These are phyloP conservation scores for Nothura maculosa DNA, from an alignment of 2,797 vertebrate species.

Conservation along the genomic window DNA sequence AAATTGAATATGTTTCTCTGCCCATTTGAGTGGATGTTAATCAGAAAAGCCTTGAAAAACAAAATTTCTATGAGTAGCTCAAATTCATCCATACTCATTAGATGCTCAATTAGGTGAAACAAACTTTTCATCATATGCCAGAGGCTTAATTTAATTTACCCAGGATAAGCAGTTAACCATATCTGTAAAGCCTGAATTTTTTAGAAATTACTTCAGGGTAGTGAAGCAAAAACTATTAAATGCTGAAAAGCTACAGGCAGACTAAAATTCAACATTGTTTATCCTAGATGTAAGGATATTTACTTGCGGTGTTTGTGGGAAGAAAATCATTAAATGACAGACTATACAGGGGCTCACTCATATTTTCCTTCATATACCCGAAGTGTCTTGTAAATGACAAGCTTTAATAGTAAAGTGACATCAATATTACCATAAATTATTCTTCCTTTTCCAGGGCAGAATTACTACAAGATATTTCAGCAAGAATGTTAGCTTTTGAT, in stretches of 20 bases:
- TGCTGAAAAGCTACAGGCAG: slow-evolving; percentile 11
- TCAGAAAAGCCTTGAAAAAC: slow-evolving; percentile 63
- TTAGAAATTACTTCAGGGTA: slow-evolving; percentile 45
- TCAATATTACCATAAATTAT: not conserved
- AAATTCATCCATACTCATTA: slow-evolving; percentile 73
- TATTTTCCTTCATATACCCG: not conserved
- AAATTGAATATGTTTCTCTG: slow-evolving; percentile 45
- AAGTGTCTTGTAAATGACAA: not conserved
- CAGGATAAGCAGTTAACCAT: slow-evolving; percentile 59
- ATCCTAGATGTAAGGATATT: not conserved
- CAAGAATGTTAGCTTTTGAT: not conserved
- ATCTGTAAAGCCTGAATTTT: slow-evolving; percentile 50
- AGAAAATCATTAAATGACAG: not conserved
- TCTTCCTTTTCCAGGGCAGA: not conserved
- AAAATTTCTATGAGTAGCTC: slow-evolving; percentile 65
- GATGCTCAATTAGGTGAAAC: slow-evolving; percentile 73
- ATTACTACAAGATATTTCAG: not conserved
- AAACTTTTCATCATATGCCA: slow-evolving; percentile 70
- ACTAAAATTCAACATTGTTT: not conserved
- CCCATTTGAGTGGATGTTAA: slow-evolving; percentile 42
- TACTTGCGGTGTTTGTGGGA: not conserved
- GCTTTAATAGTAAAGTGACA: not conserved
- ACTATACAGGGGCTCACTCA: not conserved
- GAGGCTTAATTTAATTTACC: slow-evolving; percentile 78
- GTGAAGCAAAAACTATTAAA: slow-evolving; percentile 54